A percentile compares a stretch with the other conserved stretches of the same genome.
Evolutionary conservation across 2,113 vertebrate genomes (phyloP).

Genomic region (Lepus americanus): DNA sequence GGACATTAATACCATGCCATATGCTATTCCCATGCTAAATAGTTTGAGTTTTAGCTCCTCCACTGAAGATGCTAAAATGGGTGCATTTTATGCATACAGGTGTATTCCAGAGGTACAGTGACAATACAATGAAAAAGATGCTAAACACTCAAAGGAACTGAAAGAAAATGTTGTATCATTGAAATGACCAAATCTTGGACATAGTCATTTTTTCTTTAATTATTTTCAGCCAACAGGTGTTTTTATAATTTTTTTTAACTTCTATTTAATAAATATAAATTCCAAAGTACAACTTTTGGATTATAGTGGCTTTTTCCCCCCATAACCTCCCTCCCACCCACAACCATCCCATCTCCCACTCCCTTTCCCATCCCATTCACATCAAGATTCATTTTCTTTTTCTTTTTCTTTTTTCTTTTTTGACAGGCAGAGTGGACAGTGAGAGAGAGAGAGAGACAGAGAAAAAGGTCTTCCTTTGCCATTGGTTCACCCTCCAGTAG

Average conservation of each 20-base stretch:
- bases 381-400: no score
- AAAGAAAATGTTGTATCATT: slow-evolving; percentile 70
- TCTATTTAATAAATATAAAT: no score
- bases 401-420: no score
- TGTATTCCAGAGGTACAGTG: neutral
- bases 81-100: neutral
- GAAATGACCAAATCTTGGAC: slow-evolving; percentile 67
- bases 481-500: no score
- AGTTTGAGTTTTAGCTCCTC: neutral
- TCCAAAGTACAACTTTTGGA: no score
- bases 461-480: no score
- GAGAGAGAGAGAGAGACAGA: no score
- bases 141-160: neutral
- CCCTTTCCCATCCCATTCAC: no score
- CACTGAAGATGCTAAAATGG: slow-evolving; percentile 14
- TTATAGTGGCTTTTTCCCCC: no score
- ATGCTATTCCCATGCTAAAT: neutral
- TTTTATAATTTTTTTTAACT: slow-evolving; percentile 48
- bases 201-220: slow-evolving; percentile 63
- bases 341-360: no score
- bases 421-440: no score
- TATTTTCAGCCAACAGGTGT: slow-evolving; percentile 73
- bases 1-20: neutral
- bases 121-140: neutral
- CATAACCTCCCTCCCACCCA: no score